Evolutionary conservation across 2,113 vertebrate species (phyloP).

Genomic region (Eubucco bourcierii): DNA sequence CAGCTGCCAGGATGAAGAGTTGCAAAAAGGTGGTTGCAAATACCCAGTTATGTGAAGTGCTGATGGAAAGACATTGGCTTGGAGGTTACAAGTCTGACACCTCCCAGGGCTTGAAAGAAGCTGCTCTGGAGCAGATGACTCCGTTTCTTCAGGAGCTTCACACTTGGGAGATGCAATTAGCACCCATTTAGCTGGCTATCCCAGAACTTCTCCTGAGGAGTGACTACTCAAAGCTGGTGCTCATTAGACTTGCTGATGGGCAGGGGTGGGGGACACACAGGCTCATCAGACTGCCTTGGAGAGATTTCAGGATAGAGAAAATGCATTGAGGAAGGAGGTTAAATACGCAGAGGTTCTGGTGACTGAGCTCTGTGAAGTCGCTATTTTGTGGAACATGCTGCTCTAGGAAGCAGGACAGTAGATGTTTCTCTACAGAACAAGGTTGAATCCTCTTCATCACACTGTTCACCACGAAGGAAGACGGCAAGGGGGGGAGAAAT

Average conservation of each 20-base stretch:
- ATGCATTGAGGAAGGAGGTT: background rate
- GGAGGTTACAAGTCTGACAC: conserved; percentile 22
- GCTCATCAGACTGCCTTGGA: background rate
- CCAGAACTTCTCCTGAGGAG: background rate
- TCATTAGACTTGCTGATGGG: background rate
- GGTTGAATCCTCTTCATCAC: background rate
- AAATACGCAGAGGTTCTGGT: background rate
- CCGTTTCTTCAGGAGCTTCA: background rate
- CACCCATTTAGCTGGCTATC: background rate
- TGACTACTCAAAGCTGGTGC: background rate
- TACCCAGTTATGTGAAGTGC: background rate
- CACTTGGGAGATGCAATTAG: background rate
- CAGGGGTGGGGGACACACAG: background rate
- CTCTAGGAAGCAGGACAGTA: background rate
- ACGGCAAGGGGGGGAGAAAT: background rate
- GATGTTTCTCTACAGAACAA: background rate
- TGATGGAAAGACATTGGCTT: background rate
- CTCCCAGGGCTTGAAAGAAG: background rate
- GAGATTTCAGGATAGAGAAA: background rate
- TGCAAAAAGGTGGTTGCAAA: background rate
- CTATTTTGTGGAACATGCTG: background rate
- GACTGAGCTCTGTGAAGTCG: background rate
- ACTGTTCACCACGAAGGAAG: background rate
- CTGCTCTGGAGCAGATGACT: background rate
- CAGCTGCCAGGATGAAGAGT: background rate